Evolutionary conservation across 2,888 invertebrate genomes (phyloP).

Genomic region (Pantelozetes paolii): DNA sequence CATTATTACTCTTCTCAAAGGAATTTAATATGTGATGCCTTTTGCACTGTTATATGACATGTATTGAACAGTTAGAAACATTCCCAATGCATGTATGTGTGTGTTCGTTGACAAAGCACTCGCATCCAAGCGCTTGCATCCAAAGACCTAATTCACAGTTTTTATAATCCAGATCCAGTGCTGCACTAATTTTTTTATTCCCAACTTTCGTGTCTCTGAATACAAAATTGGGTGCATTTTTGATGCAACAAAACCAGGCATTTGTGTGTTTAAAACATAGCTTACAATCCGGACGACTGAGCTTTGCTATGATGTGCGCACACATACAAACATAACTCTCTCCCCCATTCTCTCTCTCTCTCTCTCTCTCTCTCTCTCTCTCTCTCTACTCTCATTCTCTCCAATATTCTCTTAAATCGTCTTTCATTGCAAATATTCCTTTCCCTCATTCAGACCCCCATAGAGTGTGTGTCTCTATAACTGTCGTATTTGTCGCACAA

Average conservation of each 20-base stretch:
- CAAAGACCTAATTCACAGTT: constrained; percentile 18
- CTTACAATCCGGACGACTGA: neutral
- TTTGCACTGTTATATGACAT: too few species aligned
- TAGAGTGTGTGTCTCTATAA: constrained; percentile 16
- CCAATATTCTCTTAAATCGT: neutral
- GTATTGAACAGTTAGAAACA: neutral
- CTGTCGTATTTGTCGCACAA: constrained; percentile 13
- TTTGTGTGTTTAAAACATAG: constrained; percentile 12
- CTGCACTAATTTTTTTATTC: constrained; percentile 10
- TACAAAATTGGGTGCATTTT: constrained; percentile 27
- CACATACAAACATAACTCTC: constrained; percentile 18
- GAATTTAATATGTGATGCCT: constrained; percentile 28
- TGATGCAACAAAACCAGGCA: neutral
- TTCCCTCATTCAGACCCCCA: constrained; percentile 17
- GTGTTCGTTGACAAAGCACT: neutral
- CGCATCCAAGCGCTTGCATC: too few species aligned
- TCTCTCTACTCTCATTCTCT: neutral
- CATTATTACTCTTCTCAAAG: constrained; percentile 18
- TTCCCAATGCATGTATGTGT: neutral
- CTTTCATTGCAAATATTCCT: neutral
- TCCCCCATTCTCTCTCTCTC: neutral
- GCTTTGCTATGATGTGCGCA: constrained; percentile 24
- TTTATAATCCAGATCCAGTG: neutral
- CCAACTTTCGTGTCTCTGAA: neutral
- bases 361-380: constrained; percentile 11